Evolutionary conservation across 2,888 invertebrate species (phyloP).

Genomic region (Maniola hyperantus): DNA sequence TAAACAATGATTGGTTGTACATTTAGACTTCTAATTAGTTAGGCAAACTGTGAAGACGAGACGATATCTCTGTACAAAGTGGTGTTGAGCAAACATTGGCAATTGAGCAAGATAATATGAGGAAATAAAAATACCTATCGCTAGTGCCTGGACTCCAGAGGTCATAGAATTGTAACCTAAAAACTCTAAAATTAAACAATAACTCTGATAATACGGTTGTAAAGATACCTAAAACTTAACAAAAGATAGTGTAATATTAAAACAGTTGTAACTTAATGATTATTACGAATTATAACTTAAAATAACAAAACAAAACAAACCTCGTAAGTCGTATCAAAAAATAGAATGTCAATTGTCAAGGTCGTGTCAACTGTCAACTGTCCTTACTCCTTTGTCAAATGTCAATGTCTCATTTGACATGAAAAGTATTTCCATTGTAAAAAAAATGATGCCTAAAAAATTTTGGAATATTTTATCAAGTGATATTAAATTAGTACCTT

Average conservation of each 20-base stretch:
- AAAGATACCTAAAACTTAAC: not conserved
- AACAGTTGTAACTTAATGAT: no score
- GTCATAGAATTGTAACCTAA: constrained; percentile 33
- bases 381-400: no score
- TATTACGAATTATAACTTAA: no score
- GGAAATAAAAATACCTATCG: not conserved
- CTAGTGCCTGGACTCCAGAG: constrained; percentile 8
- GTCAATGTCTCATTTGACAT: no score
- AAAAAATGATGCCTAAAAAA: no score
- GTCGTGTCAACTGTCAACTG: no score
- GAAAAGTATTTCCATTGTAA: no score
- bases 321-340: no score
- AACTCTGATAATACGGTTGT: not conserved
- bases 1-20: constrained; percentile 23
- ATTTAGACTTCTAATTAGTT: constrained; percentile 10
- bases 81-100: constrained; percentile 5
- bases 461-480: no score
- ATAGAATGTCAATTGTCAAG: no score
- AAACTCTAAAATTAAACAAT: not conserved
- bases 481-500: no score
- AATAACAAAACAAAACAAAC: not conserved
- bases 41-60: not conserved
- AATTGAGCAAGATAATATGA: constrained; percentile 19
- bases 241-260: not conserved
- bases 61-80: constrained; percentile 2